Base-by-base conservation (phyloP, 1,140 invertebrate species). In the Polyergus mexicanus region DNA sequence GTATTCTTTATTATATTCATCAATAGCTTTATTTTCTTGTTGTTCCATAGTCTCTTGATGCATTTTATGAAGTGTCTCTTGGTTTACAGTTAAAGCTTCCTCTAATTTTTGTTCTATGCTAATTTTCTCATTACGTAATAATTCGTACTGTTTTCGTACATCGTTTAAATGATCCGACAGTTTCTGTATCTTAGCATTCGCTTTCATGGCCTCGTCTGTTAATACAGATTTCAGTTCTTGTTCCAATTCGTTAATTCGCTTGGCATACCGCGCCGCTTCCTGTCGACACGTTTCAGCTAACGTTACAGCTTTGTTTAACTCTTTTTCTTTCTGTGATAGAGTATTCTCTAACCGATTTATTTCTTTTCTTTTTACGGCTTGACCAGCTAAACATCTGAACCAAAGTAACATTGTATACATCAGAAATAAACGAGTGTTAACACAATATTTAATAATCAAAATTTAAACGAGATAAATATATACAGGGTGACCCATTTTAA, bases 1-100 rank as follows among this genome's bases (percentile, higher is more conserved):
- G 86, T 94, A 95, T 41, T 95, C 93, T 87, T 94, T 94, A 65
- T 94, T 94, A n/a, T 93, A 93, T 60, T 93, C 84, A 22, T 90
- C 80, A 25, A 91, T 72, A 60, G 86, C 56, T 81, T 91, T 88
- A 54, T 92, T 92, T 41, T 94, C 92, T 44, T 93, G 88, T 13
- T 93, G 87, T 56, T 89, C 90, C 44, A 92, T 62, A 13, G 86
- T 92, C 22, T 91, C 93, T 84, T 94, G 89, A 65, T 92, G 90
- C 47, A 94, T 80, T 66, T 92, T 93, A 7, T 84, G 62, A 35
- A 93, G 86, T 7, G 91, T 91, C 35, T 94, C 93, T 8, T 94
- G 86, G 80, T 94, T 94, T 65, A 88, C 68, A 10, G 92, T 89
- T 66, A 93, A 54, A 10, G 93, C 86, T 88, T 94, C 91, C 68